Base-by-base conservation (phyloP, 35 echinoderm and acorn worm genomes). In the Antedon bifida region DNA sequence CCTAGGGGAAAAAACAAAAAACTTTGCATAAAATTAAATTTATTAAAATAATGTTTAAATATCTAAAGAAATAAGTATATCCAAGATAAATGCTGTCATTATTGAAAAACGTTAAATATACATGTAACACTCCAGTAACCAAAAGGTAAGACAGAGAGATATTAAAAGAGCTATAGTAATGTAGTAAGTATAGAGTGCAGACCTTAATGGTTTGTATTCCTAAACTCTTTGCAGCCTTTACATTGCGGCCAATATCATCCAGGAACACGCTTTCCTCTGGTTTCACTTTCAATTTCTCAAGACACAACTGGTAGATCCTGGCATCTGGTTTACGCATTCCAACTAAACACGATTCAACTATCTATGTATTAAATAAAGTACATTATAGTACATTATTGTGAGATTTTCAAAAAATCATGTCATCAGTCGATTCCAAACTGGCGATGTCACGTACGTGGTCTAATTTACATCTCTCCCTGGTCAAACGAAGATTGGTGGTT, bases 141-240 rank as follows among this genome's bases (percentile, higher is more conserved):
- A 44, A 44, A 44, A 44, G 16, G 16, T 44, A 16, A 44, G 16
- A 12, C 9, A 12, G 19, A 23, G 26, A 84, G 12, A 26, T 30
- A 34, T 75, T 33, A 5, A 35, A 75, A 14, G 29, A 29, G 75
- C n/a, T n/a, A n/a, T n/a, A n/a, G n/a, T n/a, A n/a, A n/a, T n/a
- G n/a, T n/a, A n/a, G n/a, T n/a, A n/a, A n/a, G n/a, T n/a, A n/a
- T n/a, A n/a, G n/a, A n/a, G n/a, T n/a, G n/a, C n/a, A n/a, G n/a
- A 96, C 93, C 93, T 96, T 74, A 34, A 96, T 92, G 9, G 86
- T 74, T 34, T 78, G 30, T 5, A 96, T 92, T 34, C 93, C 93
- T 74, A 92, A 30, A 3, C 82, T 39, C 83, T 77, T 79, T 31
- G 93, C 90, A 8, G 84, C 93, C 81, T 96, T 78, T 4, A 96